Evolutionary conservation across 1,140 invertebrate species (phyloP).

Genomic region (Diuraphis noxia): DNA sequence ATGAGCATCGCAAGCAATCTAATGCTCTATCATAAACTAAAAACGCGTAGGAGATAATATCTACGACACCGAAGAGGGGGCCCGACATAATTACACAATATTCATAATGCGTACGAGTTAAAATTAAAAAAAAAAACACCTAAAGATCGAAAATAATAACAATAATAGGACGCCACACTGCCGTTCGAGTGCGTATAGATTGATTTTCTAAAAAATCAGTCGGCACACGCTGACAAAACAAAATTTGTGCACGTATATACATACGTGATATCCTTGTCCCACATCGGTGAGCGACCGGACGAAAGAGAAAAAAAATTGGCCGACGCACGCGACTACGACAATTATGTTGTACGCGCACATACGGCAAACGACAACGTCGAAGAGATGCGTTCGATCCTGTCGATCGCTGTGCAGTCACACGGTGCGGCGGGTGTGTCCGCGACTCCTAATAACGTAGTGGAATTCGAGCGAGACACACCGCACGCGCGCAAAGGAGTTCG

Average conservation of each 20-base stretch:
- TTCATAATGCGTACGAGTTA: background rate
- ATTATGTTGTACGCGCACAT: too few relatives aligned
- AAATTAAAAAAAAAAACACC: background rate
- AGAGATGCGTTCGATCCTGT: background rate
- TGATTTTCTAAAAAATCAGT: background rate
- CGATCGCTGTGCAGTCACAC: background rate
- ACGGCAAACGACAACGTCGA: background rate
- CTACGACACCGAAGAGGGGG: background rate
- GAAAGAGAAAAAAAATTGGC: background rate
- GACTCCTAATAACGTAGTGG: background rate
- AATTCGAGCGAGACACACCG: background rate
- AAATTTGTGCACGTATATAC: background rate
- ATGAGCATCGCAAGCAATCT: background rate
- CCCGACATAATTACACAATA: background rate
- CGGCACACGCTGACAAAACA: background rate
- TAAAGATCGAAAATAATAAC: background rate
- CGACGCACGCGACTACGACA: background rate
- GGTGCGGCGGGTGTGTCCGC: background rate
- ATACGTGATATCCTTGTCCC: conserved; percentile 29
- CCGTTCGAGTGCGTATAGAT: background rate
- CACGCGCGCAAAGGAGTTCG: background rate
- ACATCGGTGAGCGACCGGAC: background rate
- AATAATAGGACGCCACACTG: background rate
- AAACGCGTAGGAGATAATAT: background rate
- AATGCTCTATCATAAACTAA: background rate